Base-by-base conservation (phyloP, 1,140 invertebrate species). In the Ridgeia piscesae region DNA sequence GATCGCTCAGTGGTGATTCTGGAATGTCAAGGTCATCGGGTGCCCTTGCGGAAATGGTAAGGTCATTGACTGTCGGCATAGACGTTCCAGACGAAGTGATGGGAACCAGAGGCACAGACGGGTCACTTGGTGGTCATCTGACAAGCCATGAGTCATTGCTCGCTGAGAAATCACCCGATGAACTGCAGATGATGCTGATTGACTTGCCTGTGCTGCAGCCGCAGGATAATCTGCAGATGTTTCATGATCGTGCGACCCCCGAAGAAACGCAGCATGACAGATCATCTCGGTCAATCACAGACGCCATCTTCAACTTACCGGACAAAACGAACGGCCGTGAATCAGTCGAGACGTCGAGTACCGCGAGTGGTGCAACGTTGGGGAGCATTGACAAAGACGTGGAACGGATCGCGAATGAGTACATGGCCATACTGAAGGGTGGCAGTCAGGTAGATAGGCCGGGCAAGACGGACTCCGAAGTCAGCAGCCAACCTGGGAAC, bases 391-490 rank as follows among this genome's bases (percentile, higher is more conserved):
- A 90, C 89, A 90, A 42, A 35, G 89, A 90, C n/a, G 89, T 90
- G 17, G 89, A 90, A n/a, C 14, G 89, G 35, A 90, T 90, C 89
- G 35, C 89, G 34, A 42, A 42, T 27, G 89, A 90, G n/a, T 90
- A 90, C 35, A 90, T 35, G 1, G 89, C 89, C 11, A 90, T 90
- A 34, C 31, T 90, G 35, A 34, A 90, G 35, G 0, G 89, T n/a
- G 31, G 34, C 35, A 27, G 21, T 90, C 34, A 34, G 34, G 58
- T 77, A 9, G 58, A 31, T 31, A 6, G 17, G 27, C 58, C 14
- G 27, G 42, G 42, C 58, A 77, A 77, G 58, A 77, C 27, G 8
- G 58, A 21, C 14, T 77, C 58, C 14, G 58, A 50, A 50, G 48
- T 50, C 8, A 11, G 48, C 48, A 50, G 21, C 48, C 21, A 21